These are phyloP conservation scores for Drosophila merina DNA, from an alignment of 2,888 invertebrate genomes.

Conservation along the genomic window DNA sequence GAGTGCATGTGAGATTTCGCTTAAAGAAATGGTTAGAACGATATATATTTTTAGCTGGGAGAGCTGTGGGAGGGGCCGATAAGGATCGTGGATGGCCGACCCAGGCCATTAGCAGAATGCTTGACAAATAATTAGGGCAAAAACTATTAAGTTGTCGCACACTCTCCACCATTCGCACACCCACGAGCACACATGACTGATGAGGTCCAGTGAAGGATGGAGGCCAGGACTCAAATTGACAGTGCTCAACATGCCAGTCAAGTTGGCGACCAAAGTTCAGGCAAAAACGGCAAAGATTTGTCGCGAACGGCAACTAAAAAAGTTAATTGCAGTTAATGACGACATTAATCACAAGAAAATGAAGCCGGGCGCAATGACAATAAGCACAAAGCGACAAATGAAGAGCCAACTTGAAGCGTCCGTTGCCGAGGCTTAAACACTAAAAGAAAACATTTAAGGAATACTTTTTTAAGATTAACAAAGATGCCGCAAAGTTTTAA, in stretches of 20 bases:
- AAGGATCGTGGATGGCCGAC: conserved; percentile 48
- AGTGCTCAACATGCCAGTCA: conserved; percentile 71
- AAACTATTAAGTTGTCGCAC: conserved; percentile 55
- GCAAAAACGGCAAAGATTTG: conserved; percentile 68
- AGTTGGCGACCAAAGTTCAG: conserved; percentile 67
- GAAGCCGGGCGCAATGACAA: conserved; percentile 74
- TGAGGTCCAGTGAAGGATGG: conserved; percentile 65
- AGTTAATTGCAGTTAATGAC: conserved; percentile 83
- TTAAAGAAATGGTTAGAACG: neutral
- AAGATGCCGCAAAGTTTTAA: too few relatives aligned
- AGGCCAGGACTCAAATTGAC: conserved; percentile 67
- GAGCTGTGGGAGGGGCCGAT: neutral
- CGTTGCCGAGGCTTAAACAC: conserved; percentile 22
- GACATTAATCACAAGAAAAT: conserved; percentile 83
- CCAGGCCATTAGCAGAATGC: conserved; percentile 73
- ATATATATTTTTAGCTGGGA: neutral
- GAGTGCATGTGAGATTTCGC: conserved; percentile 28
- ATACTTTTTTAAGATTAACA: too few relatives aligned
- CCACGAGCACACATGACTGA: conserved; percentile 60
- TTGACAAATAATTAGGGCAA: conserved; percentile 75
- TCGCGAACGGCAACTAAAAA: conserved; percentile 69
- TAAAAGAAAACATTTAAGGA: neutral
- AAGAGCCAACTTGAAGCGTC: conserved; percentile 52
- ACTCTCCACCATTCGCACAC: conserved; percentile 23
- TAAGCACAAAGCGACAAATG: conserved; percentile 77